These are phyloP conservation scores for Oligia latruncula DNA, from an alignment of 2,888 invertebrate genomes.

Conservation along the genomic window DNA sequence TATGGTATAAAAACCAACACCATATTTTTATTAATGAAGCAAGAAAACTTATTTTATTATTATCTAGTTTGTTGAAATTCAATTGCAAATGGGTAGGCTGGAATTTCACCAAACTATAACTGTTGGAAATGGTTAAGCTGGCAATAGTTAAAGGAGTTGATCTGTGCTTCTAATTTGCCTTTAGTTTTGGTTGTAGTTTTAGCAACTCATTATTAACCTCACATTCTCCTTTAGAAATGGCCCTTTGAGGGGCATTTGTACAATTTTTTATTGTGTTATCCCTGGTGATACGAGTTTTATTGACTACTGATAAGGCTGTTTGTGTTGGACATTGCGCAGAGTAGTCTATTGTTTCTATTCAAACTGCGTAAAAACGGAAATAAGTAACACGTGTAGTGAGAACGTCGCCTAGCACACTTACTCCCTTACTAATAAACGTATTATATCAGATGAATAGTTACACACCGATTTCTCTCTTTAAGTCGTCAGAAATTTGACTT, in stretches of 20 bases:
- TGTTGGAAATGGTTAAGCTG: neutral
- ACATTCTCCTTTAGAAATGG: neutral
- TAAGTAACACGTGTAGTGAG: neutral
- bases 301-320: constrained; percentile 16
- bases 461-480: too few species aligned
- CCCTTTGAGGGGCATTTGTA: neutral
- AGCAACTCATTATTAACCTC: neutral
- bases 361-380: neutral
- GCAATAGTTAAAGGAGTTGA: neutral
- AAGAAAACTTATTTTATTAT: neutral
- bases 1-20: neutral
- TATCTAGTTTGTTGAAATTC: neutral
- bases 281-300: neutral
- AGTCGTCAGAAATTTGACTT: too few species aligned
- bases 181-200: neutral
- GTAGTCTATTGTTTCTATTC: constrained; percentile 29
- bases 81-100: neutral
- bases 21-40: neutral
- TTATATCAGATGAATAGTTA: too few species aligned
- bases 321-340: neutral
- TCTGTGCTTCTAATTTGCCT: too few species aligned
- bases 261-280: neutral
- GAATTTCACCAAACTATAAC: neutral
- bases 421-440: too few species aligned
- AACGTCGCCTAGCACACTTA: neutral